Conservation (phyloP, 2,888 invertebrate species). For the Ptilodon capucinus region DNA sequence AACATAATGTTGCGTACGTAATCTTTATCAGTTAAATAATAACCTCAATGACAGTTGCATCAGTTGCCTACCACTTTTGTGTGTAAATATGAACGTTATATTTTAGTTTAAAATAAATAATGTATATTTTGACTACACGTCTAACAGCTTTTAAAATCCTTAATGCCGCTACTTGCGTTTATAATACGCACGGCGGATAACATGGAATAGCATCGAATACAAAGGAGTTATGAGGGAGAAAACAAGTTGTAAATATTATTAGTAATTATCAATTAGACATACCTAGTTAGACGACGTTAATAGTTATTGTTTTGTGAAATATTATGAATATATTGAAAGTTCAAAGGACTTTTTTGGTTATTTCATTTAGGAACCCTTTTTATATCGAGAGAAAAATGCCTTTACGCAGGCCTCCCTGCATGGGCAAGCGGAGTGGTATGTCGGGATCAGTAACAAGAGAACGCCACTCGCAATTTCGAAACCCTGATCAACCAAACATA, state of each 20-base stretch:
- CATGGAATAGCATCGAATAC: constrained; percentile 15
- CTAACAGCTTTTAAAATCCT: constrained; percentile 20
- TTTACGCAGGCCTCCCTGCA: too few relatives aligned
- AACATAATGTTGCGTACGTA: too few relatives aligned
- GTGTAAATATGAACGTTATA: constrained; percentile 45
- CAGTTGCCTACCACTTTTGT: constrained; percentile 36
- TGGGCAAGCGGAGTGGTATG: too few relatives aligned
- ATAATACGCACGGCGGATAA: constrained; percentile 15
- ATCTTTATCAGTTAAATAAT: too few relatives aligned
- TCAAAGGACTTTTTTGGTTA: constrained; percentile 43
- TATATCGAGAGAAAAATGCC: too few relatives aligned
- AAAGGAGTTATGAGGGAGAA: constrained; percentile 12
- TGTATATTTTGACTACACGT: constrained; percentile 57
- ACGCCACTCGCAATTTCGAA: too few relatives aligned
- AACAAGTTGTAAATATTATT: constrained; percentile 64
- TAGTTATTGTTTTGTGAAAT: constrained; percentile 79
- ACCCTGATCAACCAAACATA: too few relatives aligned
- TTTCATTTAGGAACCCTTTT: neutral
- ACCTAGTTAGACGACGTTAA: constrained; percentile 59
- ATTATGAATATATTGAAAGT: constrained; percentile 79
- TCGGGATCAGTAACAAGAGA: too few relatives aligned
- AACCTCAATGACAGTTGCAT: too few relatives aligned
- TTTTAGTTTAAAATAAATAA: constrained; percentile 32
- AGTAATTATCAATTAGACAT: constrained; percentile 53
- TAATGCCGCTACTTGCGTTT: constrained; percentile 1